phyloP scores from a whole-genome alignment of 2,797 vertebrate genomes.

The Aplochiton taeniatus region DNA sequence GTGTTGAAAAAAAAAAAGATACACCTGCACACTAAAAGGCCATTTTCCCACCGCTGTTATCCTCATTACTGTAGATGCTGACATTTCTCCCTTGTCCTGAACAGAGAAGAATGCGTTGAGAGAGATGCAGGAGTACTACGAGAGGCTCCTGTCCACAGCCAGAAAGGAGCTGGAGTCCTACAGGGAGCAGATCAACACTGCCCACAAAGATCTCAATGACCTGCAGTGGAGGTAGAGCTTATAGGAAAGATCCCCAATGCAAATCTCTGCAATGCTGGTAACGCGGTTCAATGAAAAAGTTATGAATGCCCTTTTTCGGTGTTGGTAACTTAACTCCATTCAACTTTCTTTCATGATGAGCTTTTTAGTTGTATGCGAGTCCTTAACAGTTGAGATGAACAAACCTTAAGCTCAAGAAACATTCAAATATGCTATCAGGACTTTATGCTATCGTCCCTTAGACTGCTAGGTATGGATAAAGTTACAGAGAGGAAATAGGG shows the following conservation, averaged over 20 bases:
- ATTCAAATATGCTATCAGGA: background rate
- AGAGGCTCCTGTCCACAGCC: constrained; percentile 69
- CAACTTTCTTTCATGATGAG: background rate
- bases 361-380: background rate
- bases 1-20: too few relatives aligned
- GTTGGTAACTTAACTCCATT: background rate
- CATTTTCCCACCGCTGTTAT: background rate
- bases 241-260: constrained; percentile 7
- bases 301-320: too few relatives aligned
- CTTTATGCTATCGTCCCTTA: too few relatives aligned
- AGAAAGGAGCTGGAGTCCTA: constrained; percentile 64
- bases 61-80: background rate
- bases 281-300: too few relatives aligned
- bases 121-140: constrained; percentile 67
- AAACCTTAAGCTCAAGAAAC: too few relatives aligned
- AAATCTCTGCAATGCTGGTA: constrained; percentile 17
- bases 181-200: constrained; percentile 62
- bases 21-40: too few relatives aligned
- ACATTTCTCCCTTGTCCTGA: too few relatives aligned
- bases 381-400: too few relatives aligned
- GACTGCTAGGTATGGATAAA: background rate
- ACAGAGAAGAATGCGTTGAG: constrained; percentile 28
- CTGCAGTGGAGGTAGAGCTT: constrained; percentile 55
- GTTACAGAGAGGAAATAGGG: too few relatives aligned
- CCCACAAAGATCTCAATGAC: constrained; percentile 67